Percentiles rank a stretch among this genome's conserved stretches.
Evolutionary conservation across 1,140 invertebrate genomes (phyloP).

Genomic region (Pararge aegeria): DNA sequence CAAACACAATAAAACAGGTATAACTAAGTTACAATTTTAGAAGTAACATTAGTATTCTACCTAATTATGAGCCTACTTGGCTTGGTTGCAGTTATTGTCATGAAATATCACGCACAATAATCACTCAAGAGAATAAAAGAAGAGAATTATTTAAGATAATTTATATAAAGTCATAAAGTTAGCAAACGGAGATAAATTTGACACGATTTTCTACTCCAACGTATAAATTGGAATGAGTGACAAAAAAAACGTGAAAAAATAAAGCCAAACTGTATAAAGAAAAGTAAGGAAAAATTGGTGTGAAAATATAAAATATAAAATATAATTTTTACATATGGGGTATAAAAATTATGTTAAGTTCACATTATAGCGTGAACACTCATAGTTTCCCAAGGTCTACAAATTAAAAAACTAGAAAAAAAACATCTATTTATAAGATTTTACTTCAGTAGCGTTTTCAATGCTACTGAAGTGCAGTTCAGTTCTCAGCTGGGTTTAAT

Average conservation of each 20-base stretch:
- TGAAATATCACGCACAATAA: neutral
- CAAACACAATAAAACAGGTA: too few relatives aligned
- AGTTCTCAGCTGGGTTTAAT: neutral
- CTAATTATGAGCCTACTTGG: too few relatives aligned
- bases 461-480: neutral
- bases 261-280: neutral
- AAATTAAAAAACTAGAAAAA: neutral
- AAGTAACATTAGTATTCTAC: too few relatives aligned
- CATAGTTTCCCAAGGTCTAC: neutral
- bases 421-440: too few relatives aligned
- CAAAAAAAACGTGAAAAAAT: neutral
- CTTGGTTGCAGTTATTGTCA: too few relatives aligned
- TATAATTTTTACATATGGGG: neutral
- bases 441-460: too few relatives aligned
- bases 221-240: slow-evolving; percentile 1
- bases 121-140: slow-evolving; percentile 9
- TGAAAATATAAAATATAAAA: neutral
- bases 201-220: slow-evolving; percentile 21
- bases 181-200: slow-evolving; percentile 52
- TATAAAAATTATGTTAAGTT: too few relatives aligned
- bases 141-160: slow-evolving; percentile 35
- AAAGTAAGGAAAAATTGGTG: neutral
- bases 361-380: neutral
- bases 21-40: too few relatives aligned
- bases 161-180: slow-evolving; percentile 44